A percentile compares a stretch with the other conserved stretches of the same genome.
Conservation (phyloP, 2,113 vertebrate species). For the Acanthisitta chloris region DNA sequence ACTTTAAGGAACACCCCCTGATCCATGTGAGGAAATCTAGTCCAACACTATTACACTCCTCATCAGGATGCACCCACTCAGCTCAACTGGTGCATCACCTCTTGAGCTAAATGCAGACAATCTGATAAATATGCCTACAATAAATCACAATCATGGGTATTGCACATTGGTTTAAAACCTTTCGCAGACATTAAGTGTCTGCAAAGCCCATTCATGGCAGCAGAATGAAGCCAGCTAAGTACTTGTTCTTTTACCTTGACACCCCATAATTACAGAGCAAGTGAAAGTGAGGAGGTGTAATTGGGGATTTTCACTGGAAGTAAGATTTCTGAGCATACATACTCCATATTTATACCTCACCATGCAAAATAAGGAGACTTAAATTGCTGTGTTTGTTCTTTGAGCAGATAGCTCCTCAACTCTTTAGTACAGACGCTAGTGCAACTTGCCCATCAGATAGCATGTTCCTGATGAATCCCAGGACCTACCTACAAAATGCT, state of each 20-base stretch:
- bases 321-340: background rate
- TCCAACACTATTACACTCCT: background rate
- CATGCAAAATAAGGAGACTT: constrained; percentile 16
- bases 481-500: background rate
- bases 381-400: constrained; percentile 9
- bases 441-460: constrained; percentile 44
- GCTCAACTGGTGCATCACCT: background rate
- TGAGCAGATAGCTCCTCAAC: background rate
- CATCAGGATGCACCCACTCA: background rate
- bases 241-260: background rate
- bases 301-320: background rate
- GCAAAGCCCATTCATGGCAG: background rate
- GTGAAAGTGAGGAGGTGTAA: background rate
- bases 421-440: background rate
- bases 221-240: background rate
- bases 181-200: background rate
- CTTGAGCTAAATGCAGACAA: background rate
- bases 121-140: background rate
- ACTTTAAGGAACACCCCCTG: background rate
- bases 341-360: background rate
- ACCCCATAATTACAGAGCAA: background rate
- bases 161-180: background rate
- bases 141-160: background rate
- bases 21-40: background rate
- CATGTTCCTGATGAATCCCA: background rate